Percentiles rank a stretch among this genome's conserved stretches.
Evolutionary conservation across 2,888 invertebrate species (phyloP).

Genomic region (Tuta absoluta): DNA sequence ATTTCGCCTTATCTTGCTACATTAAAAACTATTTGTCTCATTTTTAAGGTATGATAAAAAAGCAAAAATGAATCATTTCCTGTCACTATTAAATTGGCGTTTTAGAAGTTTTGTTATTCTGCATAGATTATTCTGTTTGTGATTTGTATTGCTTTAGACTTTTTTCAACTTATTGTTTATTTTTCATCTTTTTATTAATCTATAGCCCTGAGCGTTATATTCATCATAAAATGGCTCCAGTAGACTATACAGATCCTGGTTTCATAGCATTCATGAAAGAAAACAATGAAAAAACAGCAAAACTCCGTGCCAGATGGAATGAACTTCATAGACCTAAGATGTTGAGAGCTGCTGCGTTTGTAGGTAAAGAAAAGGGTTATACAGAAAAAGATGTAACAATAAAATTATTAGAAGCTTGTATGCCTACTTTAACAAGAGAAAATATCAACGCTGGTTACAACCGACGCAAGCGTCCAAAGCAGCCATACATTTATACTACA

Average conservation of each 20-base stretch:
- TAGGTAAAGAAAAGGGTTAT: background rate
- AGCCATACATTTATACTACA: background rate
- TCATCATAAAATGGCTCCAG: background rate
- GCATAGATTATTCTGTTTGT: no score
- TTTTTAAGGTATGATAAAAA: no score
- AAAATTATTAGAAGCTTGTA: background rate
- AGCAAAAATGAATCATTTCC: no score
- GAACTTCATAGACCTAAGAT: background rate
- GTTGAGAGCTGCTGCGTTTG: background rate
- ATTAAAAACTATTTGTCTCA: no score
- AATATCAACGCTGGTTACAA: background rate
- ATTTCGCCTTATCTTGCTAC: no score
- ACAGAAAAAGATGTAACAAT: background rate
- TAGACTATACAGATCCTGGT: background rate
- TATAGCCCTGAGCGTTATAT: background rate
- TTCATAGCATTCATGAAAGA: background rate
- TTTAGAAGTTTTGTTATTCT: no score
- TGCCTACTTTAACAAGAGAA: background rate
- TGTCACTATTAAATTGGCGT: no score
- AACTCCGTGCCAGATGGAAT: background rate
- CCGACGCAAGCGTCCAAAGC: background rate
- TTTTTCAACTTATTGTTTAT: background rate
- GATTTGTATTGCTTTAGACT: no score
- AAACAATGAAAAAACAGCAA: conserved; percentile 3
- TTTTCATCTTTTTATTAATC: background rate